Evolutionary conservation across 2,888 invertebrate genomes (phyloP).

Genomic region (Camptogramma bilineatum): DNA sequence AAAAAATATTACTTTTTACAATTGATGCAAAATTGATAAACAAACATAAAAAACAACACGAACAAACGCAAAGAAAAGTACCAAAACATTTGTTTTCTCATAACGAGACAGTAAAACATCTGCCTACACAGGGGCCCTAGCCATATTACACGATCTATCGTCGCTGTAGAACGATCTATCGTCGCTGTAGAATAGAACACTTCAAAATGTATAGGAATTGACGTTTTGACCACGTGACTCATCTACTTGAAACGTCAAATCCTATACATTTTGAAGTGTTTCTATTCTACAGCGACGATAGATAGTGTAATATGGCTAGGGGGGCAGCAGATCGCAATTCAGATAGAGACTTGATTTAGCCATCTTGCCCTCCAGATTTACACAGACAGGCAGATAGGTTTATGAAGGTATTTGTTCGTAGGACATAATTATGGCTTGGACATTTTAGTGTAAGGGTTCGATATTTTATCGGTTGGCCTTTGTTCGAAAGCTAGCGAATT

Average conservation of each 20-base stretch:
- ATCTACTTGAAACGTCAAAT: too few species aligned
- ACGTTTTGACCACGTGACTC: too few species aligned
- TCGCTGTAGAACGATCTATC: too few species aligned
- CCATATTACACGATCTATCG: too few species aligned
- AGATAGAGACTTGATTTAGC: conserved; percentile 79
- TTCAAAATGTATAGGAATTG: too few species aligned
- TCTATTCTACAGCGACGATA: too few species aligned
- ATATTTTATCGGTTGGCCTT: conserved; percentile 29
- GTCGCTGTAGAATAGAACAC: too few species aligned
- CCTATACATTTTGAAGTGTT: too few species aligned
- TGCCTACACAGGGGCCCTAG: too few species aligned
- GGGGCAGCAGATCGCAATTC: conserved; percentile 66
- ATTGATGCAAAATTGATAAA: conserved; percentile 1
- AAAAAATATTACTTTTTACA: not conserved
- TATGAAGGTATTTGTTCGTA: conserved; percentile 64
- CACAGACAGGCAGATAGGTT: conserved; percentile 64
- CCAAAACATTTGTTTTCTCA: conserved; percentile 52
- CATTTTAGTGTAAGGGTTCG: conserved; percentile 35
- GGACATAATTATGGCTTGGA: conserved; percentile 50
- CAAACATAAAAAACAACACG: conserved; percentile 16
- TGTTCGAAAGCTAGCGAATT: conserved; percentile 25
- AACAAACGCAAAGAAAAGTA: conserved; percentile 49
- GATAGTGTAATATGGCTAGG: too few species aligned
- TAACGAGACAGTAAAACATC: conserved; percentile 53
- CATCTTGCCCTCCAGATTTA: conserved; percentile 72